Conservation (phyloP, 2,797 vertebrate species). For the Merluccius polli region DNA sequence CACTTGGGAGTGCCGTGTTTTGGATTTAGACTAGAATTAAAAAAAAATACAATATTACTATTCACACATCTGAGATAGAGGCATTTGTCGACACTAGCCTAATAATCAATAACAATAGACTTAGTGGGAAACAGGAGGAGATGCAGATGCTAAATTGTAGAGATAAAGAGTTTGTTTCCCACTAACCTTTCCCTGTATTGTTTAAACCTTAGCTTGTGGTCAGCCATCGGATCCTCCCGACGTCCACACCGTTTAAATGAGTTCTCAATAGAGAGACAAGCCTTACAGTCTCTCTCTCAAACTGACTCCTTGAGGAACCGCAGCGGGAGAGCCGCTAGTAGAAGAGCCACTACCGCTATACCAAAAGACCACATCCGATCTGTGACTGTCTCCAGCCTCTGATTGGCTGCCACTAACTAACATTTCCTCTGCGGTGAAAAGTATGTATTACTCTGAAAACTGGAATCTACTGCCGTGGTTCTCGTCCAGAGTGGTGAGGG, state of each 20-base stretch:
- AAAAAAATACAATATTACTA: conserved; percentile 31
- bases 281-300: neutral
- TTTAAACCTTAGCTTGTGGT: neutral
- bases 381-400: neutral
- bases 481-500: conserved; percentile 23
- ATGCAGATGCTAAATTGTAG: neutral
- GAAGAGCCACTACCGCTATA: neutral
- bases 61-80: neutral
- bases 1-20: conserved; percentile 46
- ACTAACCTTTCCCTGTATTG: neutral
- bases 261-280: neutral
- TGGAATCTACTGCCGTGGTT: conserved; percentile 39
- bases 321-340: neutral
- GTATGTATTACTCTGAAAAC: conserved; percentile 24
- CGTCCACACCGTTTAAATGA: neutral
- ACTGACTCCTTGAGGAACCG: neutral
- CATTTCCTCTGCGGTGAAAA: neutral
- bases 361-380: conserved; percentile 1
- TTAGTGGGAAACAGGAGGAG: neutral
- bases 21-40: conserved; percentile 46
- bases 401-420: conserved; percentile 27
- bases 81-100: neutral
- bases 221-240: neutral
- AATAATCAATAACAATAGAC: neutral
- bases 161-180: neutral